These are phyloP conservation scores for Pectinophora gossypiella DNA, from an alignment of 1,140 invertebrate species.

Conservation along the genomic window DNA sequence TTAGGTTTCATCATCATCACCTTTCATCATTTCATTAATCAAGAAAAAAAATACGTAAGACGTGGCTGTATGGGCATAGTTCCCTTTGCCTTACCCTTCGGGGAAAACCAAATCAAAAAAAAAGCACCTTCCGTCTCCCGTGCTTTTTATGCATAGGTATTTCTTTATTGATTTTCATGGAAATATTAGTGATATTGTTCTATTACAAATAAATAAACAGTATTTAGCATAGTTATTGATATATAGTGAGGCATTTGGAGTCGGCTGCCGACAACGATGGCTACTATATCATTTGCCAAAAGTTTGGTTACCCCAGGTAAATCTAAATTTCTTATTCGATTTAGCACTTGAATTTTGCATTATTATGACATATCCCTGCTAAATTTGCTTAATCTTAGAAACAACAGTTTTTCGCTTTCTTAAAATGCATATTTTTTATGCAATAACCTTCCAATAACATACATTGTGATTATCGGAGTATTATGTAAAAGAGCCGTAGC, in stretches of 20 bases:
- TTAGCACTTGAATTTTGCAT: background rate
- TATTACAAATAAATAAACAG: too few relatives aligned
- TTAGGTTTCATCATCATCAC: too few relatives aligned
- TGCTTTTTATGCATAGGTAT: too few relatives aligned
- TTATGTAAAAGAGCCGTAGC: background rate
- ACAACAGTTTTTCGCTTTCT: background rate
- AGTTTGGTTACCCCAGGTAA: slow-evolving; percentile 70
- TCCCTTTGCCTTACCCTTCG: too few relatives aligned
- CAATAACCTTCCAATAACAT: too few relatives aligned
- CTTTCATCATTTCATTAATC: too few relatives aligned
- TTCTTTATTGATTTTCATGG: too few relatives aligned
- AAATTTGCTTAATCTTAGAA: background rate
- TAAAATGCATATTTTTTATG: background rate
- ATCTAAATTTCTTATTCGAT: slow-evolving; percentile 9
- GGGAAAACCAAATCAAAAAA: too few relatives aligned
- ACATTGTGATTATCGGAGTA: background rate
- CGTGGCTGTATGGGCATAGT: too few relatives aligned
- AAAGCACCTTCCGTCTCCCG: too few relatives aligned
- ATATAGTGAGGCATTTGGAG: slow-evolving; percentile 11
- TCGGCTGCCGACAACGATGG: slow-evolving; percentile 36
- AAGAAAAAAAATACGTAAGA: too few relatives aligned
- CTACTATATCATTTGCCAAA: slow-evolving; percentile 66
- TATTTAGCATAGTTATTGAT: background rate
- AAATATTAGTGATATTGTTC: too few relatives aligned
- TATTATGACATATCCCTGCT: slow-evolving; percentile 1